A percentile compares a stretch with the other conserved stretches of the same genome.
phyloP scores from a whole-genome alignment of 2,888 invertebrate species.

The Penaeus monodon region DNA sequence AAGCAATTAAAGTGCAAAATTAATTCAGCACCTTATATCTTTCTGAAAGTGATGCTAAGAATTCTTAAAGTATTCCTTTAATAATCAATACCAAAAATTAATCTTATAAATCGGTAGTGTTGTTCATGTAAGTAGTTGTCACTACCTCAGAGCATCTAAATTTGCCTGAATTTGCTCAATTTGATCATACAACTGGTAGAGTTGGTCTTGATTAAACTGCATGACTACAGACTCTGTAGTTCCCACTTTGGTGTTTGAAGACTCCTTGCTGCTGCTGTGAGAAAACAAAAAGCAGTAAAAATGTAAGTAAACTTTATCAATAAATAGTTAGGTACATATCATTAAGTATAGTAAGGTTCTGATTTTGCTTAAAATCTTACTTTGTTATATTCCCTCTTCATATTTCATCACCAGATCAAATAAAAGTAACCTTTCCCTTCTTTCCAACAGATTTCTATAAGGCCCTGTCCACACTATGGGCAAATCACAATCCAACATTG shows the following conservation, averaged over 20 bases:
- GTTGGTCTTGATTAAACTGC: slow-evolving; percentile 43
- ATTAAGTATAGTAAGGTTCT: not conserved
- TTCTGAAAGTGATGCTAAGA: no score
- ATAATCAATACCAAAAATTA: no score
- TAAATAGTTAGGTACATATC: not conserved
- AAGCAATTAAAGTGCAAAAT: no score
- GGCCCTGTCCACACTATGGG: no score
- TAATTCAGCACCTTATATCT: no score
- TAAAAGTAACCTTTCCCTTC: not conserved
- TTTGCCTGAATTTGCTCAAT: slow-evolving; percentile 43
- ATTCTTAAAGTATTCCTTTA: no score
- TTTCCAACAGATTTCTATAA: not conserved
- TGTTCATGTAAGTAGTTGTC: no score
- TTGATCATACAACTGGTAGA: slow-evolving; percentile 33
- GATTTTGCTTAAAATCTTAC: no score
- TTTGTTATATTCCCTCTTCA: no score
- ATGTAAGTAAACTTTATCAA: not conserved
- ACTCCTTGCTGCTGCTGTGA: slow-evolving; percentile 11
- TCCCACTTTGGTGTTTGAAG: not conserved
- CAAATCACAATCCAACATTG: no score
- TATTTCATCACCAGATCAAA: no score
- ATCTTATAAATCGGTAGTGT: no score
- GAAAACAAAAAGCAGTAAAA: not conserved
- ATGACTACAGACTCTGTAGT: slow-evolving; percentile 24
- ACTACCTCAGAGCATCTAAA: slow-evolving; percentile 33